phyloP scores from a whole-genome alignment of 2,888 invertebrate genomes.

The Synergus gifuensis region DNA sequence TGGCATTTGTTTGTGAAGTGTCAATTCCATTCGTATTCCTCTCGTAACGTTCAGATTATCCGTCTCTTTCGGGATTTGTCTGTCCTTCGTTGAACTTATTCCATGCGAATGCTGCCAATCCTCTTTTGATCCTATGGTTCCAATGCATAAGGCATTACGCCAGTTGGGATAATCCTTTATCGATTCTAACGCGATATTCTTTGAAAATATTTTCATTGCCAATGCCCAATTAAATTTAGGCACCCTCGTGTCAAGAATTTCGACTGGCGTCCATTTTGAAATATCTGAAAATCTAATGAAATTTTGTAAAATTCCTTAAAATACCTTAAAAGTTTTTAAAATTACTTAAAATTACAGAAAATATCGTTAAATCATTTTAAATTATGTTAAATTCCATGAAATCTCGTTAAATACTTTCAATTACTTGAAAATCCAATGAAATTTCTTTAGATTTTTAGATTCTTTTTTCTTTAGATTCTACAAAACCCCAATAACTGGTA shows the following conservation, averaged over 20 bases:
- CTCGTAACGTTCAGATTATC: conserved; percentile 44
- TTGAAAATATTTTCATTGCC: conserved; percentile 36
- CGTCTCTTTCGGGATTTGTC: conserved; percentile 44
- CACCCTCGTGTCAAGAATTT: neutral
- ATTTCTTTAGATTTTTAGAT: too few relatives aligned
- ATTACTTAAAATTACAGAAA: too few relatives aligned
- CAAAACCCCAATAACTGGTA: too few relatives aligned
- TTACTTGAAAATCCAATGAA: too few relatives aligned
- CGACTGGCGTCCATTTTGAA: too few relatives aligned
- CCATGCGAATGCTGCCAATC: conserved; percentile 24
- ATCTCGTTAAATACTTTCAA: too few relatives aligned
- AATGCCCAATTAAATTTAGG: conserved; percentile 17
- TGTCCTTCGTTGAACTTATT: conserved; percentile 40
- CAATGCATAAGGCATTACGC: conserved; percentile 20
- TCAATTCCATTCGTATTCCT: conserved; percentile 49
- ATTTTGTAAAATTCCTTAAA: too few relatives aligned
- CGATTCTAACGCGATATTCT: conserved; percentile 30
- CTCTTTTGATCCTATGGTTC: conserved; percentile 40
- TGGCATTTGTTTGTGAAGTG: conserved; percentile 47
- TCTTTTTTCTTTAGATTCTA: too few relatives aligned
- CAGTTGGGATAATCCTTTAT: conserved; percentile 26
- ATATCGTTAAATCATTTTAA: too few relatives aligned
- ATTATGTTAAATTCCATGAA: too few relatives aligned
- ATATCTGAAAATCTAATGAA: neutral
- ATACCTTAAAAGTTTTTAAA: too few relatives aligned